phyloP scores from a whole-genome alignment of 2,888 invertebrate genomes.

The Reticulitermes lucifugus region DNA sequence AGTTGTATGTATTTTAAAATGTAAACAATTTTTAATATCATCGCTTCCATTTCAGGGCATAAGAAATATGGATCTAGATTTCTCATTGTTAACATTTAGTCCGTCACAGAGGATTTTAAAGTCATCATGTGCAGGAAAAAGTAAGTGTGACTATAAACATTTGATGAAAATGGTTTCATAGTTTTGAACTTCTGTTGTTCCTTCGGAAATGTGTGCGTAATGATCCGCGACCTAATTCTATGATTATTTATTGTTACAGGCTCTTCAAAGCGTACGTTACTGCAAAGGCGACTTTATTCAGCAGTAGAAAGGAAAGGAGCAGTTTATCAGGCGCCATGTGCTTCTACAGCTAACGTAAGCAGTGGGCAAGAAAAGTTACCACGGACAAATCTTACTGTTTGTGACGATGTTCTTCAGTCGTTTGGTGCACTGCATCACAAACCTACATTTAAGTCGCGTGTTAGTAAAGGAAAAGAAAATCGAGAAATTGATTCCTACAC shows the following conservation, averaged over 20 bases:
- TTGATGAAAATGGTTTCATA: background rate
- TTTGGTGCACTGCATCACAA: background rate
- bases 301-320: no score
- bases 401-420: no score
- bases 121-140: background rate
- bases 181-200: background rate
- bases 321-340: no score
- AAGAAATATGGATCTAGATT: slow-evolving; percentile 7
- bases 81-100: slow-evolving; percentile 21
- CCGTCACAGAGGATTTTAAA: slow-evolving; percentile 5
- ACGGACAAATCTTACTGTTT: no score
- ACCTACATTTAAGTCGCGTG: background rate
- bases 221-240: background rate
- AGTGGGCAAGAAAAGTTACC: no score
- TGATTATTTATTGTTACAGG: slow-evolving; percentile 2
- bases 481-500: background rate
- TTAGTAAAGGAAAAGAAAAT: slow-evolving; percentile 23
- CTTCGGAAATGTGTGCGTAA: background rate
- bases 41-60: background rate
- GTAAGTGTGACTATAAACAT: background rate
- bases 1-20: no score
- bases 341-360: no score
- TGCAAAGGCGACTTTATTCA: background rate
- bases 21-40: background rate
- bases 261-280: background rate